Conservation (phyloP, 2,888 invertebrate genomes). For the Ptilodon capucinus region DNA sequence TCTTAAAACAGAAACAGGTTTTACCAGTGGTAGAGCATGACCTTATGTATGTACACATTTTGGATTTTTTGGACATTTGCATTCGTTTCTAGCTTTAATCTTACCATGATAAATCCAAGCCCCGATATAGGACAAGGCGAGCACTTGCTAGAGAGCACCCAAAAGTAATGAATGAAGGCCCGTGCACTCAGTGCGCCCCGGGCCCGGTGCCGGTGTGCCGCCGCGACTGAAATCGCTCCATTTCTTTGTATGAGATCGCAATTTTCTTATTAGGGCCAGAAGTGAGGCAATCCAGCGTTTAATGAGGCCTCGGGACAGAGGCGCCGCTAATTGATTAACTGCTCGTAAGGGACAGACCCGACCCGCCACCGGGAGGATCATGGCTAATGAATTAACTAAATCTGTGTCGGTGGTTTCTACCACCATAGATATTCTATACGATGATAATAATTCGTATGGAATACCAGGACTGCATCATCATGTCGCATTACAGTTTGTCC, state of each 20-base stretch:
- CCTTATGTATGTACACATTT: no score
- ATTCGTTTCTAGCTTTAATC: no score
- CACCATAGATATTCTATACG: slow-evolving; percentile 13
- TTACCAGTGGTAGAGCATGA: no score
- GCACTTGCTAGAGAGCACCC: not conserved
- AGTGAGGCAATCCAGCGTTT: slow-evolving; percentile 62
- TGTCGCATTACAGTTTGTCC: no score
- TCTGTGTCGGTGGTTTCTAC: slow-evolving; percentile 30
- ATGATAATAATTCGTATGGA: no score
- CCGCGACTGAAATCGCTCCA: slow-evolving; percentile 37
- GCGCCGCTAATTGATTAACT: slow-evolving; percentile 47
- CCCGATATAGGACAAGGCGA: not conserved
- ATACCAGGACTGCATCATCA: no score
- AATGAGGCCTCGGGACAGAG: slow-evolving; percentile 53
- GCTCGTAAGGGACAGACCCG: slow-evolving; percentile 7
- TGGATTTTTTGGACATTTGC: no score
- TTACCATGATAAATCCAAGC: no score
- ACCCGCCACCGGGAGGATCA: slow-evolving; percentile 4
- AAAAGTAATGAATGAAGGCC: not conserved
- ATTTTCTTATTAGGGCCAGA: slow-evolving; percentile 55
- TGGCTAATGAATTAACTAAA: slow-evolving; percentile 26
- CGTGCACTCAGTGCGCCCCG: no score
- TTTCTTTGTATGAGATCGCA: slow-evolving; percentile 49
- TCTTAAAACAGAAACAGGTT: no score
- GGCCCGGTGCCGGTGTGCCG: not conserved